Evolutionary conservation across 2,888 invertebrate species (phyloP).

Genomic region (Scaptomyza tumidula): DNA sequence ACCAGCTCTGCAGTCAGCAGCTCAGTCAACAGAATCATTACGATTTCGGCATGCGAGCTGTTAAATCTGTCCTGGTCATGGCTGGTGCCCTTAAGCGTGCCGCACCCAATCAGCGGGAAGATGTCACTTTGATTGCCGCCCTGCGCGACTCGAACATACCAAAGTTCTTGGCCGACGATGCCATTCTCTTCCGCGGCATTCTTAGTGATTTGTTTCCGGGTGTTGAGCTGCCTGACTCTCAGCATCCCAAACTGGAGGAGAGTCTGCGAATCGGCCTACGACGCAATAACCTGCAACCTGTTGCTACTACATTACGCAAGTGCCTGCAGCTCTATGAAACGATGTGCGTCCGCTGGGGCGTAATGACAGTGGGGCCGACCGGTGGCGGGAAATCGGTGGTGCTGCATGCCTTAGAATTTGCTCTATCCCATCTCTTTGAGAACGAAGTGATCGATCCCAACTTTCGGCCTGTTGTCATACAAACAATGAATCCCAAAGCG

Average conservation of each 20-base stretch:
- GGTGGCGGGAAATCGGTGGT: conserved; percentile 94
- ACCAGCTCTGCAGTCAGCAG: conserved; percentile 95
- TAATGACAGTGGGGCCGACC: conserved; percentile 96
- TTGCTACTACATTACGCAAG: conserved; percentile 83
- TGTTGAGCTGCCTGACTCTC: conserved; percentile 90
- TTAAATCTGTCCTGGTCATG: conserved; percentile 96
- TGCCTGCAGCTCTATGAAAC: conserved; percentile 94
- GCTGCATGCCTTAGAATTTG: conserved; percentile 89
- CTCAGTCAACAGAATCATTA: conserved; percentile 96
- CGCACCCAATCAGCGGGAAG: conserved; percentile 93
- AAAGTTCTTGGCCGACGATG: conserved; percentile 94
- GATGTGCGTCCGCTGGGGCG: conserved; percentile 95
- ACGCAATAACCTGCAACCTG: conserved; percentile 88
- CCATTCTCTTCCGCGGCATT: conserved; percentile 93
- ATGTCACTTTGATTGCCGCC: conserved; percentile 93
- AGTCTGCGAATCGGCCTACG: conserved; percentile 87
- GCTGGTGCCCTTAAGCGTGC: conserved; percentile 94
- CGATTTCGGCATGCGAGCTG: conserved; percentile 97
- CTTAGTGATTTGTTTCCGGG: conserved; percentile 96
- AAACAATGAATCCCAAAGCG: conserved; percentile 94
- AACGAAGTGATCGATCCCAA: conserved; percentile 87
- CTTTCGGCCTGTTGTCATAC: conserved; percentile 90
- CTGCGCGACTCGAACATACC: conserved; percentile 95
- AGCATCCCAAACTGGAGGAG: conserved; percentile 91
- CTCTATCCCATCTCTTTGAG: conserved; percentile 88